phyloP scores from a whole-genome alignment of 2,888 invertebrate genomes.

The Dryococelus australis region DNA sequence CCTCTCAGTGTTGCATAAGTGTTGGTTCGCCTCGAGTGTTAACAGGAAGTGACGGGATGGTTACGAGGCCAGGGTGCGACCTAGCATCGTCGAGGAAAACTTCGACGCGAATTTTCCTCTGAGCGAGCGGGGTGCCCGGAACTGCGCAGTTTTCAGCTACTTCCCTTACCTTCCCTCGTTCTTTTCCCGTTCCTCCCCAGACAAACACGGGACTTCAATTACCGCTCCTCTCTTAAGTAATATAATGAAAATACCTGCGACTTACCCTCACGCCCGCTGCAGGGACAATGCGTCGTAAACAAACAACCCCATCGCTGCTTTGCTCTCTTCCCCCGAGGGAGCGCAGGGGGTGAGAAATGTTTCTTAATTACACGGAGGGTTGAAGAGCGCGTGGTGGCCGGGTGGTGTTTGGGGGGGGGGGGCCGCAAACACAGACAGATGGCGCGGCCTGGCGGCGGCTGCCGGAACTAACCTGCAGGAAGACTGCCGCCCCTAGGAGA shows the following conservation, averaged over 20 bases:
- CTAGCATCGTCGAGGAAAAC: too few species aligned
- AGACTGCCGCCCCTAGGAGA: too few species aligned
- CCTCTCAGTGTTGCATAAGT: too few species aligned
- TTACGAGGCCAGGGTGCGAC: too few species aligned
- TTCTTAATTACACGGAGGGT: neutral
- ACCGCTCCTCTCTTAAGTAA: neutral
- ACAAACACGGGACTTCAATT: conserved; percentile 11
- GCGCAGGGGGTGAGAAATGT: neutral
- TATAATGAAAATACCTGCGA: conserved; percentile 16
- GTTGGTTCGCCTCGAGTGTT: too few species aligned
- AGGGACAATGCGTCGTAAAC: neutral
- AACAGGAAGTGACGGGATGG: too few species aligned
- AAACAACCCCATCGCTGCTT: neutral
- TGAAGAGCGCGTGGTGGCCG: neutral
- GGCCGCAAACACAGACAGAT: neutral
- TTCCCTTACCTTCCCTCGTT: neutral
- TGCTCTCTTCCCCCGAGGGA: neutral
- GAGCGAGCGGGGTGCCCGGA: too few species aligned
- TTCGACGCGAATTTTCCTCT: too few species aligned
- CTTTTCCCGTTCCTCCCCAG: neutral
- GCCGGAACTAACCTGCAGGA: neutral
- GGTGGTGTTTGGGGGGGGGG: neutral
- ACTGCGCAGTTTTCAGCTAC: neutral
- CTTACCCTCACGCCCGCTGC: neutral
- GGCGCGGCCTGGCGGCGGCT: neutral